Percentiles rank a stretch among this genome's conserved stretches.
These are phyloP conservation scores for Zeugodacus cucurbitae DNA, from an alignment of 1,140 invertebrate species.

Conservation along the genomic window DNA sequence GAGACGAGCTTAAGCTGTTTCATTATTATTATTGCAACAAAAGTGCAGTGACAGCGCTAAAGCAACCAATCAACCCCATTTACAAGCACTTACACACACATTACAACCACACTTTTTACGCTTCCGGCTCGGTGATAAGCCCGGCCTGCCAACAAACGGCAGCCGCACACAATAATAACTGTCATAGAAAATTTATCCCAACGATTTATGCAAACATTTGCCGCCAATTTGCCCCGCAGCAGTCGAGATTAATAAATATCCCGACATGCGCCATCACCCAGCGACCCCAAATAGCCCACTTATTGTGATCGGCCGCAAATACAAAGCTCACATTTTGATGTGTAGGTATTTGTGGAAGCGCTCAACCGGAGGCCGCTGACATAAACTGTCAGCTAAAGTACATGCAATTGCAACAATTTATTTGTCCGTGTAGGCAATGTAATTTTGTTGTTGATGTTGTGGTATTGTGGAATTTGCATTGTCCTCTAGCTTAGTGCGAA, in stretches of 20 bases:
- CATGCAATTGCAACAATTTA: constrained; percentile 25
- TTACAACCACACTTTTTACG: not conserved
- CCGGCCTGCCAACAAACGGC: not conserved
- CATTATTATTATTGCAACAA: not conserved
- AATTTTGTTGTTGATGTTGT: not conserved
- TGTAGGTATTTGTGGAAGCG: not conserved
- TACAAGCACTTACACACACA: not conserved
- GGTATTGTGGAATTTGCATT: not conserved
- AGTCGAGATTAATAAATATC: not conserved
- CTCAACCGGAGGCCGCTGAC: constrained; percentile 6
- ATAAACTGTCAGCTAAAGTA: constrained; percentile 23
- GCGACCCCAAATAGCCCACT: not conserved
- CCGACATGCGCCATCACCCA: not conserved
- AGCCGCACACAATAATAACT: not conserved
- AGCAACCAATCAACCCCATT: not conserved
- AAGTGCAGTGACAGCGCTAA: constrained; percentile 8
- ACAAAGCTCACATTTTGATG: not conserved
- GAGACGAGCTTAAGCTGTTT: not conserved
- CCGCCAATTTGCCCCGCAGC: not conserved
- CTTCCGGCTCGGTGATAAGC: not conserved
- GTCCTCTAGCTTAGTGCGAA: not conserved
- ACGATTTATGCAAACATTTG: constrained; percentile 4
- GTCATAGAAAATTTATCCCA: not conserved
- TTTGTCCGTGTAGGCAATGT: not conserved
- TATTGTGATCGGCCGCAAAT: constrained; percentile 17